These are phyloP conservation scores for Diprion similis DNA, from an alignment of 1,140 invertebrate genomes.

Conservation along the genomic window DNA sequence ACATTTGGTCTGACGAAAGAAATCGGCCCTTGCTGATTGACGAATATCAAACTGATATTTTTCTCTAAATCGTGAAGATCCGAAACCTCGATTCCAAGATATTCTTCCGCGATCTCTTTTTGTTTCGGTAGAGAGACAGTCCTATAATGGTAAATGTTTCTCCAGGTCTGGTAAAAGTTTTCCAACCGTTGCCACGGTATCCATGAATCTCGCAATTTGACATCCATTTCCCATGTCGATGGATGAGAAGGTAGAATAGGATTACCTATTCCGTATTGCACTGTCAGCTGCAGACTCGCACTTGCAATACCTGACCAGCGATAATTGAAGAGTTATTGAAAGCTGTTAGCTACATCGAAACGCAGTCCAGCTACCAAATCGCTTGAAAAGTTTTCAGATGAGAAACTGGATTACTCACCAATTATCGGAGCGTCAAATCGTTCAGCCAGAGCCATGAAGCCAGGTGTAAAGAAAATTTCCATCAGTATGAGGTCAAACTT, in stretches of 20 bases:
- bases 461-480: slow-evolving; percentile 6
- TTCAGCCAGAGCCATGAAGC: slow-evolving; percentile 4
- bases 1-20: slow-evolving; percentile 54
- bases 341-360: not conserved
- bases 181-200: too few relatives aligned
- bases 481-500: slow-evolving; percentile 13
- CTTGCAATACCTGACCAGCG: not conserved
- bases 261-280: too few relatives aligned
- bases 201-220: too few relatives aligned
- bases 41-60: not conserved
- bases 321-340: not conserved
- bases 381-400: not conserved
- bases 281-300: too few relatives aligned
- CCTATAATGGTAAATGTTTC: not conserved
- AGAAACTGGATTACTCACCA: not conserved
- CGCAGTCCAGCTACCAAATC: too few relatives aligned
- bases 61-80: not conserved
- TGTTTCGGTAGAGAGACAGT: too few relatives aligned
- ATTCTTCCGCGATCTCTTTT: not conserved
- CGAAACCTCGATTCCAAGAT: not conserved
- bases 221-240: too few relatives aligned
- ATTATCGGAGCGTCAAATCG: slow-evolving; percentile 6
- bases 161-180: too few relatives aligned
- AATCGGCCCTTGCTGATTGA: slow-evolving; percentile 40
- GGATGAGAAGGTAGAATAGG: too few relatives aligned